A percentile compares a stretch with the other conserved stretches of the same genome.
Conservation (phyloP, 2,797 vertebrate species). For the Cyclopterus lumpus region DNA sequence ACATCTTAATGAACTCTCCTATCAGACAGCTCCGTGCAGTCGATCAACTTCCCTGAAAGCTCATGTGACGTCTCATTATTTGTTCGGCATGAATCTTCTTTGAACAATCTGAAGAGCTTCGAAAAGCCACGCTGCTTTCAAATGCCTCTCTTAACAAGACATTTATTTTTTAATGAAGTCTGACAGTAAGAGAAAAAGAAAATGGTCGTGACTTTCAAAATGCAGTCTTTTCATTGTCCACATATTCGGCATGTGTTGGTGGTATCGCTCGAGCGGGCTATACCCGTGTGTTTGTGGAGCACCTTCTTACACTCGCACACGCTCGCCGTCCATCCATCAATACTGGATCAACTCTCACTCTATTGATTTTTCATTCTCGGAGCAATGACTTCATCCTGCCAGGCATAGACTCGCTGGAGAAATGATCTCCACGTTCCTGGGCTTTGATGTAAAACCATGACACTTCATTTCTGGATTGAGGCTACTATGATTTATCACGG, state of each 20-base stretch:
- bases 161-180: background rate
- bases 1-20: constrained; percentile 20
- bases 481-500: background rate
- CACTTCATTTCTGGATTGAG: background rate
- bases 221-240: background rate
- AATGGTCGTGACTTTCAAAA: background rate
- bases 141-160: background rate
- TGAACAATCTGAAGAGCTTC: constrained; percentile 19
- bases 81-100: constrained; percentile 31
- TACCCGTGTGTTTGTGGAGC: background rate
- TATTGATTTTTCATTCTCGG: constrained; percentile 76
- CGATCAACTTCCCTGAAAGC: background rate
- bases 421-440: constrained; percentile 27
- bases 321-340: constrained; percentile 54
- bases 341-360: constrained; percentile 61
- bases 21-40: constrained; percentile 2
- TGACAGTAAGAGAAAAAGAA: background rate
- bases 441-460: constrained; percentile 3
- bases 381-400: constrained; percentile 57
- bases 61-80: constrained; percentile 17
- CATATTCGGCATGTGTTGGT: background rate
- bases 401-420: constrained; percentile 23
- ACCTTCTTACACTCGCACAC: constrained; percentile 11
- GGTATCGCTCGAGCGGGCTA: too few relatives aligned
- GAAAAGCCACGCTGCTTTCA: background rate